A percentile compares a stretch with the other conserved stretches of the same genome.
phyloP scores from a whole-genome alignment of 1,140 invertebrate species.

The Elysia chlorotica region DNA sequence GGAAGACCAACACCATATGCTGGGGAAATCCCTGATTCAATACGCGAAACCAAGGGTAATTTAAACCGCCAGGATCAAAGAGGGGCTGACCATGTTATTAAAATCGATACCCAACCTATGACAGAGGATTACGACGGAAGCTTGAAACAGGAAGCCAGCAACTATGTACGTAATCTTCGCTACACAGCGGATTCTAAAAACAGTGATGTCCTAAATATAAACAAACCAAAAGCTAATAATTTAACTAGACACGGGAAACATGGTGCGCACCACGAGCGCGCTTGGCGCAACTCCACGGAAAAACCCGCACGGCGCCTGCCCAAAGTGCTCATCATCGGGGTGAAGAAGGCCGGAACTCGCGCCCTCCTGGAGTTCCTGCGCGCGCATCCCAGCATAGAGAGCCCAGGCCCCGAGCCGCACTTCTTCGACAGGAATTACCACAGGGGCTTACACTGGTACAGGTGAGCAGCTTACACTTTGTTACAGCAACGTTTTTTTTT shows the following conservation, averaged over 20 bases:
- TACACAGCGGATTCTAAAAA: not conserved
- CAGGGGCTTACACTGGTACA: conserved; percentile 66
- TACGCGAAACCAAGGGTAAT: not conserved
- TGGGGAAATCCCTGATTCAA: not conserved
- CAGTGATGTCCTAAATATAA: not conserved
- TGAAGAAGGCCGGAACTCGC: conserved; percentile 64
- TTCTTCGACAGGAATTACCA: conserved; percentile 65
- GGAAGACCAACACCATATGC: not conserved
- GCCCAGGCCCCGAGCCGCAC: conserved; percentile 60
- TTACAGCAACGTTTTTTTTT: too few species aligned
- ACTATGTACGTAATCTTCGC: too few species aligned
- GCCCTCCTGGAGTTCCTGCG: conserved; percentile 63
- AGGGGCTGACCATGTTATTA: too few species aligned
- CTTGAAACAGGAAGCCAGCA: too few species aligned
- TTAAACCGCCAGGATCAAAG: too few species aligned
- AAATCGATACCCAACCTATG: too few species aligned
- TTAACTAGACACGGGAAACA: not conserved
- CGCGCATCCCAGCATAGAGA: conserved; percentile 60
- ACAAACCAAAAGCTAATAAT: not conserved
- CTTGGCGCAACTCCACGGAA: not conserved
- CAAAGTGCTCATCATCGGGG: conserved; percentile 62
- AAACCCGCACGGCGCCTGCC: conserved; percentile 34
- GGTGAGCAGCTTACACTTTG: conserved; percentile 49
- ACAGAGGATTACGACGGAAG: too few species aligned
- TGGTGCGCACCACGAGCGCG: not conserved